Conservation (phyloP, 2,888 invertebrate genomes). For the Drosophila niveifrons region DNA sequence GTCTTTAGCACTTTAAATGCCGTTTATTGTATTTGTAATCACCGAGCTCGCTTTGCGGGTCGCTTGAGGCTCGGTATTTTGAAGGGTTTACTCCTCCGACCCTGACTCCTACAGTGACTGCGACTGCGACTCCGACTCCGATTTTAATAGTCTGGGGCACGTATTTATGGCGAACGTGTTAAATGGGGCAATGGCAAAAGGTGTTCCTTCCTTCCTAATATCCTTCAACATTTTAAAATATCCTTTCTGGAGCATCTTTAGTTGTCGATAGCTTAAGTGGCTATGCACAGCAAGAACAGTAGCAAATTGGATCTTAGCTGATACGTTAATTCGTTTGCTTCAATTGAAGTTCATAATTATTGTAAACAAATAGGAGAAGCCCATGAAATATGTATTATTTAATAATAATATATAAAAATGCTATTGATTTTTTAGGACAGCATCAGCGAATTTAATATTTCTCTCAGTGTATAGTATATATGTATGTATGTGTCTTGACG, state of each 20-base stretch:
- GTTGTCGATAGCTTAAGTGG: no score
- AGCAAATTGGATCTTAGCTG: no score
- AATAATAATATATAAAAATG: no score
- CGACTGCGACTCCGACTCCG: not conserved
- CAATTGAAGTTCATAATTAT: no score
- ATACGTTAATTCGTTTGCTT: no score
- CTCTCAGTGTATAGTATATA: not conserved
- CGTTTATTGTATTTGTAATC: conserved; percentile 13
- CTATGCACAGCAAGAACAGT: no score
- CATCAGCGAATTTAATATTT: no score
- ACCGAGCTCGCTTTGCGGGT: not conserved
- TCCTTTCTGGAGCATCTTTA: not conserved
- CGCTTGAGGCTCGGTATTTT: no score
- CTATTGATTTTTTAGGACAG: no score
- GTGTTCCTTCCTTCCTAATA: not conserved
- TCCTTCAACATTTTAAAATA: not conserved
- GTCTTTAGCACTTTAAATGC: conserved; percentile 1
- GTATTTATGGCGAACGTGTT: conserved; percentile 16
- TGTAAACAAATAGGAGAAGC: no score
- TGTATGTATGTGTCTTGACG: not conserved
- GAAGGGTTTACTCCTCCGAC: not conserved
- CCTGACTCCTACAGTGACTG: no score
- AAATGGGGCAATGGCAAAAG: conserved; percentile 8
- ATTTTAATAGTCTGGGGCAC: conserved; percentile 12
- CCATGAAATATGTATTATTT: no score